phyloP scores from a whole-genome alignment of 1,140 invertebrate species.

The Drosophila leontia region DNA sequence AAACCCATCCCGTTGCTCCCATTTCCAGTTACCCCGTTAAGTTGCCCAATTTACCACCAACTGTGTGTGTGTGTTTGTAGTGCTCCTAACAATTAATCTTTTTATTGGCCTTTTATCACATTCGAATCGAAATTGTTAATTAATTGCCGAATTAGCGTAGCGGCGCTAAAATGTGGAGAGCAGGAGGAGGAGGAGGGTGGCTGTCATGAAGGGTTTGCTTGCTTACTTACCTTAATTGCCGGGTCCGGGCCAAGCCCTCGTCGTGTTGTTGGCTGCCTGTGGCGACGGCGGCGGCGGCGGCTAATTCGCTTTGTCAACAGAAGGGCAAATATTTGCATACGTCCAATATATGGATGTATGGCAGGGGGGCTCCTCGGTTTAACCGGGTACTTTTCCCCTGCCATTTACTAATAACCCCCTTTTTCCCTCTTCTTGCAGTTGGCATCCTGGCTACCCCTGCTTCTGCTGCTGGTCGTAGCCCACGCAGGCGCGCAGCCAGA shows the following conservation, averaged over 20 bases:
- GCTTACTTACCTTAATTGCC: slow-evolving; percentile 37
- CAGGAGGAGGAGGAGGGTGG: not conserved
- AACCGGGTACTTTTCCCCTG: not conserved
- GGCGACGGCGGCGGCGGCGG: not conserved
- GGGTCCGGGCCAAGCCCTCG: slow-evolving; percentile 31
- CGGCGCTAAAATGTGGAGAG: slow-evolving; percentile 17
- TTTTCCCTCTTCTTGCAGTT: slow-evolving; percentile 9
- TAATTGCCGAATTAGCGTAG: slow-evolving; percentile 66
- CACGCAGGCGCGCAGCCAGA: slow-evolving; percentile 51
- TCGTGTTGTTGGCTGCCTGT: slow-evolving; percentile 3
- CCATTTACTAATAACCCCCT: not conserved
- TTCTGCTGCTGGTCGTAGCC: slow-evolving; percentile 10
- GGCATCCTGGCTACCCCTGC: slow-evolving; percentile 11
- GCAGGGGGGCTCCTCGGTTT: not conserved
- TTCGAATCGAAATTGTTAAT: slow-evolving; percentile 43
- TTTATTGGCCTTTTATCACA: slow-evolving; percentile 59
- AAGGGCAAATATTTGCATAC: slow-evolving; percentile 54
- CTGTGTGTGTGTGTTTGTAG: not conserved
- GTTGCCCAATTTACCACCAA: slow-evolving; percentile 16
- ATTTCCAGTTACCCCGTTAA: not conserved
- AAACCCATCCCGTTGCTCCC: not conserved
- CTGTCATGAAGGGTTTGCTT: slow-evolving; percentile 17
- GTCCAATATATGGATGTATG: not conserved
- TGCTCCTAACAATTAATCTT: slow-evolving; percentile 18
- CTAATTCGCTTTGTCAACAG: slow-evolving; percentile 48